phyloP scores from a whole-genome alignment of 1,140 invertebrate species.

The Drosophila ficusphila region DNA sequence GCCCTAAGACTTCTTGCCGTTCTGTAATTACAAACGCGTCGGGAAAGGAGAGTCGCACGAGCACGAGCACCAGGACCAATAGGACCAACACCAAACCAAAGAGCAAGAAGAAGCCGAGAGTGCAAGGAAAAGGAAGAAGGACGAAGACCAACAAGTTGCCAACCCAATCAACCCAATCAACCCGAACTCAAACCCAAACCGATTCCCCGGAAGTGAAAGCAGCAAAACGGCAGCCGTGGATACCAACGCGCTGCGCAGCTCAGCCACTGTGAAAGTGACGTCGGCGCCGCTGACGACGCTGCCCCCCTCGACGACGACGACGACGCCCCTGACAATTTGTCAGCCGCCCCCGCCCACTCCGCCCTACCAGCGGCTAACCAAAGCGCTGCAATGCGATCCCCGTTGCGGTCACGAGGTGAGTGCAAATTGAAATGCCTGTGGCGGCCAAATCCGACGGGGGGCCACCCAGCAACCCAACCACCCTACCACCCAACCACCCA shows the following conservation, averaged over 20 bases:
- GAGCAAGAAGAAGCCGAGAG: no score
- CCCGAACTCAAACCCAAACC: no score
- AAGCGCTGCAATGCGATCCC: slow-evolving; percentile 84
- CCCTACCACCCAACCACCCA: not conserved
- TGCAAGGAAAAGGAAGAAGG: slow-evolving; percentile 8
- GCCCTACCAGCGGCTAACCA: slow-evolving; percentile 83
- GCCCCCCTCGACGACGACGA: slow-evolving; percentile 30
- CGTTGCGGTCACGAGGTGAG: slow-evolving; percentile 84
- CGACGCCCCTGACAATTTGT: slow-evolving; percentile 69
- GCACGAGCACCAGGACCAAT: slow-evolving; percentile 4
- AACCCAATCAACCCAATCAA: not conserved
- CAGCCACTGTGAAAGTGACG: slow-evolving; percentile 63
- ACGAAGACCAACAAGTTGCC: slow-evolving; percentile 52
- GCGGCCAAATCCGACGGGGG: not conserved
- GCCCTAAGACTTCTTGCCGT: slow-evolving; percentile 32
- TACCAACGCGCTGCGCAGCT: slow-evolving; percentile 77
- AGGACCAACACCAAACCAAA: no score
- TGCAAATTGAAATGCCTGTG: slow-evolving; percentile 29
- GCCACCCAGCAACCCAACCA: no score
- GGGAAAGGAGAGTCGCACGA: not conserved
- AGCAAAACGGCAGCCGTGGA: slow-evolving; percentile 84
- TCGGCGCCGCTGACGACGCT: slow-evolving; percentile 34
- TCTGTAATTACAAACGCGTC: slow-evolving; percentile 51
- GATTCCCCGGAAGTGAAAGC: slow-evolving; percentile 47
- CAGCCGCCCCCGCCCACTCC: slow-evolving; percentile 79